phyloP scores from a whole-genome alignment of 2,888 invertebrate genomes.

The Villa cingulata region DNA sequence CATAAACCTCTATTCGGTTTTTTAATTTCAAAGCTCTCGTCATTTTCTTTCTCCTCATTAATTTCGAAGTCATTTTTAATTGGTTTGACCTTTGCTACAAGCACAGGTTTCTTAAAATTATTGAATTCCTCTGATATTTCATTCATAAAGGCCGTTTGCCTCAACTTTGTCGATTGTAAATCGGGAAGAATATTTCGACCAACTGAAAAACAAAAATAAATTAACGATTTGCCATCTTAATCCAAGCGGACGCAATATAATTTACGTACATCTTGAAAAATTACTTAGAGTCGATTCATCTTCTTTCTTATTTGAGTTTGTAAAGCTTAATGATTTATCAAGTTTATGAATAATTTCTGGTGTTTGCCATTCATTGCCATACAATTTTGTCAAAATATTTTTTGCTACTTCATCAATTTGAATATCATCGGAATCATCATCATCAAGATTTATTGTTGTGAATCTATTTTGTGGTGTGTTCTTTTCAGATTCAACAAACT shows the following conservation, averaged over 20 bases:
- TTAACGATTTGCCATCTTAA: neutral
- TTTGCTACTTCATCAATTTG: constrained; percentile 25
- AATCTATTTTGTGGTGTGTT: neutral
- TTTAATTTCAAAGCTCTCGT: no score
- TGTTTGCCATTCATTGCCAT: constrained; percentile 33
- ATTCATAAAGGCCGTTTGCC: neutral
- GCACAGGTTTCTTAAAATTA: neutral
- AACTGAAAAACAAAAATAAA: constrained; percentile 16
- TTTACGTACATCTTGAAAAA: neutral
- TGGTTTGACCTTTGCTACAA: neutral
- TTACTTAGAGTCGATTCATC: neutral
- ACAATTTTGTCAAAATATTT: constrained; percentile 26
- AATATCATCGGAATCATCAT: neutral
- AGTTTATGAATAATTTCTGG: constrained; percentile 27
- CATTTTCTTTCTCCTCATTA: neutral
- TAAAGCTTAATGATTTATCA: neutral
- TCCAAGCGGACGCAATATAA: no score
- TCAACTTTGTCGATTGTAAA: constrained; percentile 26
- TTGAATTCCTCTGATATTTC: neutral
- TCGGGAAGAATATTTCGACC: constrained; percentile 21
- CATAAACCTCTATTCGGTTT: no score
- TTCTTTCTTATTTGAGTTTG: neutral
- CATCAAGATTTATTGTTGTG: neutral
- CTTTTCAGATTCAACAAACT: neutral
- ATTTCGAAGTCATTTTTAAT: neutral